Evolutionary conservation across 2,888 invertebrate species (phyloP).

Genomic region (Ptycholaimellus sp.): DNA sequence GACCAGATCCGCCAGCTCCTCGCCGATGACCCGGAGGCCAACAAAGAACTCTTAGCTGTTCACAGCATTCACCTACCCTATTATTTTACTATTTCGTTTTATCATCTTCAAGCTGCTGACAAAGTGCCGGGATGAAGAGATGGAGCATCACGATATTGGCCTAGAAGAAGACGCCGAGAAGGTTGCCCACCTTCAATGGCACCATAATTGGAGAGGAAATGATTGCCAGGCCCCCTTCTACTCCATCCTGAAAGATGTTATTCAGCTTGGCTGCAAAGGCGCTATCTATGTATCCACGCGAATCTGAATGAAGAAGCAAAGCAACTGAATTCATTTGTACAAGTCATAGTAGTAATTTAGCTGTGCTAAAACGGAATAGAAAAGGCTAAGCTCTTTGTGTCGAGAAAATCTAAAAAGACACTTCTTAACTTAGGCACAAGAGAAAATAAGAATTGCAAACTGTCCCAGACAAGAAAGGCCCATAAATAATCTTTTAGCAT

Average conservation of each 20-base stretch:
- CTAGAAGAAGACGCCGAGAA: constrained; percentile 75
- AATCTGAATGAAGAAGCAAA: constrained; percentile 38
- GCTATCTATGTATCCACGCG: constrained; percentile 80
- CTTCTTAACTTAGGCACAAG: too few species aligned
- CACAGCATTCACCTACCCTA: constrained; percentile 42
- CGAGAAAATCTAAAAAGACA: too few species aligned
- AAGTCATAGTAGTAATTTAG: too few species aligned
- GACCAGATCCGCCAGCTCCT: constrained; percentile 39
- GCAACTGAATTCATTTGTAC: too few species aligned
- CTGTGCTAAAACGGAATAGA: too few species aligned
- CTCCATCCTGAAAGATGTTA: constrained; percentile 50
- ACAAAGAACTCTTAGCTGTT: constrained; percentile 59
- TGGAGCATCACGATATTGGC: constrained; percentile 86
- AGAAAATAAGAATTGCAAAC: too few species aligned
- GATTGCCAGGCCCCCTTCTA: constrained; percentile 73
- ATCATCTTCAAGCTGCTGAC: constrained; percentile 36
- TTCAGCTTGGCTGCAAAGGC: constrained; percentile 69
- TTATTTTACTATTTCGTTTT: constrained; percentile 1
- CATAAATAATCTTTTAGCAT: too few species aligned
- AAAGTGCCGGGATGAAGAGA: constrained; percentile 79
- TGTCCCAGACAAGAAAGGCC: too few species aligned
- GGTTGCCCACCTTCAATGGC: constrained; percentile 22
- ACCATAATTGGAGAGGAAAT: neutral
- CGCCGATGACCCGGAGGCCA: constrained; percentile 40
- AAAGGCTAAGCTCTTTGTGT: too few species aligned